Conservation (phyloP, 2,888 invertebrate species). For the Thereva nobilitata region DNA sequence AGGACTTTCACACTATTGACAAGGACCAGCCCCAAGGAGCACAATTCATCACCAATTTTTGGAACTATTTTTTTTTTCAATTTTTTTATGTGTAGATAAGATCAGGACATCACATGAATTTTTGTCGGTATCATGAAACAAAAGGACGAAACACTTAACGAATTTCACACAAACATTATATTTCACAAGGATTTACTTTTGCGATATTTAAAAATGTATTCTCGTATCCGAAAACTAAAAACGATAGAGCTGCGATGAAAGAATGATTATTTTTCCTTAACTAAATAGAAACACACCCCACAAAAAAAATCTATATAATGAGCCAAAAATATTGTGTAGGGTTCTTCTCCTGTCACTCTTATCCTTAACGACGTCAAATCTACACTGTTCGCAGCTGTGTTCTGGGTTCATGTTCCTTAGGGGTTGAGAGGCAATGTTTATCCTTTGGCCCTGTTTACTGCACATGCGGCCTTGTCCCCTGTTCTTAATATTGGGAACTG, state of each 20-base stretch:
- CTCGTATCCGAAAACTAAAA: too few species aligned
- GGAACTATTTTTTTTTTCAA: not conserved
- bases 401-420: slow-evolving; percentile 14
- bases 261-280: too few species aligned
- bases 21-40: too few species aligned
- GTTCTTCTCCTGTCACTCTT: slow-evolving; percentile 19
- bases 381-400: slow-evolving; percentile 33
- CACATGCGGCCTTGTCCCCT: slow-evolving; percentile 18
- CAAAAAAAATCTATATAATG: slow-evolving; percentile 23
- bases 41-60: too few species aligned
- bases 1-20: too few species aligned
- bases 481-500: not conserved
- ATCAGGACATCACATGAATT: not conserved
- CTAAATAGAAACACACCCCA: slow-evolving; percentile 29
- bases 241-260: too few species aligned
- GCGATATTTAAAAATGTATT: too few species aligned
- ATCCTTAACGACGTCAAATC: slow-evolving; percentile 30
- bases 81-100: not conserved
- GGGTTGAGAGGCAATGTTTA: slow-evolving; percentile 31
- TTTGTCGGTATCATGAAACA: too few species aligned
- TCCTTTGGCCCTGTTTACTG: slow-evolving; percentile 20
- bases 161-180: too few species aligned
- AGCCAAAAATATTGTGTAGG: slow-evolving; percentile 1
- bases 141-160: too few species aligned
- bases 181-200: too few species aligned